Conservation (phyloP, 2,888 invertebrate genomes). For the Macrophya annulata region DNA sequence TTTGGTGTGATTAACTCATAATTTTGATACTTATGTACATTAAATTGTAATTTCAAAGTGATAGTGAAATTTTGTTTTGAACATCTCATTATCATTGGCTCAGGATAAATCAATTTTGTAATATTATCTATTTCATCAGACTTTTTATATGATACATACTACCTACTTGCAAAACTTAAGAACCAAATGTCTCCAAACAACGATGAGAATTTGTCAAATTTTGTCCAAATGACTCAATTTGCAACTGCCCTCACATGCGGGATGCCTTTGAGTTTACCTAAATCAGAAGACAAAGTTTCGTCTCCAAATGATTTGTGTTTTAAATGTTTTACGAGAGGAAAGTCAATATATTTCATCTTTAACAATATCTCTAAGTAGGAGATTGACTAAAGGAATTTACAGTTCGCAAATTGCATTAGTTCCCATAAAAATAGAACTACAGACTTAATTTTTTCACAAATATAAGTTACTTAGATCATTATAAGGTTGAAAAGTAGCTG, state of each 20-base stretch:
- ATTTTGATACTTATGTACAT: background rate
- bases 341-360: background rate
- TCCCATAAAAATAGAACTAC: no score
- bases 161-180: background rate
- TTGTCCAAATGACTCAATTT: no score
- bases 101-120: background rate
- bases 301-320: no score
- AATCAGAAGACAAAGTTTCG: no score
- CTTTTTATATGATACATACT: background rate
- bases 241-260: no score
- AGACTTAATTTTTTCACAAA: no score
- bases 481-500: background rate
- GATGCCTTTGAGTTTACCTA: no score
- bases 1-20: background rate
- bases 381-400: no score
- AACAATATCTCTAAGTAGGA: background rate
- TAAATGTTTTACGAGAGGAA: no score
- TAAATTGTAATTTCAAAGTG: background rate
- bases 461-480: background rate
- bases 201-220: background rate
- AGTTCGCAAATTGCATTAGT: no score
- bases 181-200: background rate
- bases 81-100: background rate
- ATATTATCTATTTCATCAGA: background rate
- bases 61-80: background rate